Conservation (phyloP, 2,797 vertebrate species). For the Syndactyla subalaris region DNA sequence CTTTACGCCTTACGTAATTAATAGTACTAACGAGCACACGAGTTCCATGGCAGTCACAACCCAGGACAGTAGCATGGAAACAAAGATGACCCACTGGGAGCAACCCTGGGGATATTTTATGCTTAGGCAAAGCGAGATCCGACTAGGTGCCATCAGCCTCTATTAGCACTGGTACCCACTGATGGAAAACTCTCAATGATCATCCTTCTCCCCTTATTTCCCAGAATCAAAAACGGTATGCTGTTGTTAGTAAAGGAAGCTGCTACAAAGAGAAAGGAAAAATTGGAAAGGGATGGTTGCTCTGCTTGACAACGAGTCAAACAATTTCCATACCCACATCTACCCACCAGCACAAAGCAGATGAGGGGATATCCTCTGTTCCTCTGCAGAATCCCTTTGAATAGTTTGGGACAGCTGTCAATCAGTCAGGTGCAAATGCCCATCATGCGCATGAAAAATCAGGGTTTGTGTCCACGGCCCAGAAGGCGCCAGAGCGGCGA, state of each 20-base stretch:
- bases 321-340: neutral
- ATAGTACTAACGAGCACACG: neutral
- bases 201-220: neutral
- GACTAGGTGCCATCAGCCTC: neutral
- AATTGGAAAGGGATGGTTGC: neutral
- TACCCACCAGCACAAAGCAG: neutral
- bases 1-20: neutral
- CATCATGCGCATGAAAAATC: neutral
- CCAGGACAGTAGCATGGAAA: neutral
- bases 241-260: neutral
- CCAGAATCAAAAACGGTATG: neutral
- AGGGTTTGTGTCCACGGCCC: neutral
- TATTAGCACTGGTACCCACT: neutral
- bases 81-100: neutral
- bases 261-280: neutral
- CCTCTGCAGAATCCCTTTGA: neutral
- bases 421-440: constrained; percentile 16
- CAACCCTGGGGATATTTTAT: neutral
- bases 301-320: neutral
- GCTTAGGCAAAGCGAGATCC: neutral
- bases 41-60: neutral
- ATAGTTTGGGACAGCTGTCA: constrained; percentile 17
- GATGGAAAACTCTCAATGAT: neutral
- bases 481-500: neutral
- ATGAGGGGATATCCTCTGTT: neutral